A percentile compares a stretch with the other conserved stretches of the same genome.
These are phyloP conservation scores for Phataginus tetradactyla DNA, from an alignment of 2,797 vertebrate genomes.

Conservation along the genomic window DNA sequence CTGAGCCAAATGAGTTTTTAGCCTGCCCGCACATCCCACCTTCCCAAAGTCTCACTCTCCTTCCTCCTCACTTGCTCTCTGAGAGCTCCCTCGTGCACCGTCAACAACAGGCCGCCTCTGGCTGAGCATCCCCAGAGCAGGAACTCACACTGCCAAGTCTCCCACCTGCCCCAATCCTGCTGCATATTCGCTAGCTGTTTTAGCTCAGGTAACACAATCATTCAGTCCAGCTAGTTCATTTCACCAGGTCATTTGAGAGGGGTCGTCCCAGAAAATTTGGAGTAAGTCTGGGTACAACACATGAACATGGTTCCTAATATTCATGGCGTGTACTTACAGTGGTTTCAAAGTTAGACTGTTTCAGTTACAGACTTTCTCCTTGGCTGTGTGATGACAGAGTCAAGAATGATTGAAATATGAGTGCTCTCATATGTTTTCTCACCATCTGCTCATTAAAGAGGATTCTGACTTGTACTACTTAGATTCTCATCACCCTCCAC, in stretches of 20 bases:
- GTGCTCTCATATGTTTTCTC: neutral
- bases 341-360: neutral
- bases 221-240: neutral
- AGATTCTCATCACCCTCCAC: neutral
- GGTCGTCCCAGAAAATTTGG: neutral
- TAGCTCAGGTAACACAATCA: neutral
- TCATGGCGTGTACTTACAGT: neutral
- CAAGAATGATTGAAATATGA: neutral
- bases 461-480: neutral
- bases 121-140: neutral
- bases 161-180: neutral
- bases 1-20: slow-evolving; percentile 54
- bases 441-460: neutral
- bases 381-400: neutral
- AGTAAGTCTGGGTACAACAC: neutral
- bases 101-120: neutral
- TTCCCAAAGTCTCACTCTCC: slow-evolving; percentile 71
- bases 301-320: neutral
- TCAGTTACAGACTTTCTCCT: neutral
- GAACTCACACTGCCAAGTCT: neutral
- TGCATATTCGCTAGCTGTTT: neutral
- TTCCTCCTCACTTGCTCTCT: slow-evolving; percentile 69
- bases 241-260: neutral
- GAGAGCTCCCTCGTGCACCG: slow-evolving; percentile 72
- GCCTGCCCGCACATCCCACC: neutral